Percentiles rank a stretch among this genome's conserved stretches.
Evolutionary conservation across 2,797 vertebrate species (phyloP).

Genomic region (Pachyuromys duprasi): DNA sequence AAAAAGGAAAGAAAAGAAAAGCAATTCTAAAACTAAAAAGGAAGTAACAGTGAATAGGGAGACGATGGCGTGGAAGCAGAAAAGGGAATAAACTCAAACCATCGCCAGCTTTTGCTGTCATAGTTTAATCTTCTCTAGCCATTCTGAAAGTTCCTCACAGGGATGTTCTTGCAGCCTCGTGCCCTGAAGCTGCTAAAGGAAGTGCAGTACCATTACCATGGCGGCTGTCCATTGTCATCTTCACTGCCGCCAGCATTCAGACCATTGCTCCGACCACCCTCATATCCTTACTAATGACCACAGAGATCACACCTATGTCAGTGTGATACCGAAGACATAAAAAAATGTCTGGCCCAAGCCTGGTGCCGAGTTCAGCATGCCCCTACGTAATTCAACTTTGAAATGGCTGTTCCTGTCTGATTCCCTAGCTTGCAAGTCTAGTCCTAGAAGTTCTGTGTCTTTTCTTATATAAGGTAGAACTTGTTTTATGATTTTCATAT

Average conservation of each 20-base stretch:
- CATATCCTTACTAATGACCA: neutral
- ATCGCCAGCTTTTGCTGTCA: neutral
- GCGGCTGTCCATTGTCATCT: neutral
- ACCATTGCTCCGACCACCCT: neutral
- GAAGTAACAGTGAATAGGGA: neutral
- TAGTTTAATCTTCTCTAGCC: neutral
- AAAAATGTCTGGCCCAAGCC: neutral
- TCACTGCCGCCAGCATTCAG: neutral
- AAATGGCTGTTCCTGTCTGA: neutral
- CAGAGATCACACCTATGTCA: neutral
- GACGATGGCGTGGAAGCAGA: neutral
- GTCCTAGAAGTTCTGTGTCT: conserved; percentile 15
- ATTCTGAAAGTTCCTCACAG: neutral
- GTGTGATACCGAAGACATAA: neutral
- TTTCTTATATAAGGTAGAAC: neutral
- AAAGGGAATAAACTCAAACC: neutral
- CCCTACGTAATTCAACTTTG: neutral
- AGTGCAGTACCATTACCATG: neutral
- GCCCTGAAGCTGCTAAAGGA: neutral
- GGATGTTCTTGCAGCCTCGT: neutral
- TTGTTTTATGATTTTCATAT: neutral
- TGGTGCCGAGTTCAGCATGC: neutral
- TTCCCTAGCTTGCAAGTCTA: neutral
- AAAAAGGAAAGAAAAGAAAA: neutral
- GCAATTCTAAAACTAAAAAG: conserved; percentile 9